These are phyloP conservation scores for Tricholauxania praeusta DNA, from an alignment of 2,888 invertebrate species.

Conservation along the genomic window DNA sequence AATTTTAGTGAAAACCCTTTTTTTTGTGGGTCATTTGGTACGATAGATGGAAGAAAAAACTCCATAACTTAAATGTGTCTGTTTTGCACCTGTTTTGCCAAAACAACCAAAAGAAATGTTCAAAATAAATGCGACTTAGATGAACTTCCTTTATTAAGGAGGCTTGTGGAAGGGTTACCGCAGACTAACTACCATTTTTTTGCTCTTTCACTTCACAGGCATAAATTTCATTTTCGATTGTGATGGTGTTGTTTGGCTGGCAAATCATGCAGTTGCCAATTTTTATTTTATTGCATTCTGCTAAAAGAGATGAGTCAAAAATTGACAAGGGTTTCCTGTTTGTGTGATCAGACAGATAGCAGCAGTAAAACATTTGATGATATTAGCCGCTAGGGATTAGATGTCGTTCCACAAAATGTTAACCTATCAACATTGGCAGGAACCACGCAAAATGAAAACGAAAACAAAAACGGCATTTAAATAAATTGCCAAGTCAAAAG, in stretches of 20 bases:
- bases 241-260: conserved; percentile 11
- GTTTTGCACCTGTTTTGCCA: conserved; percentile 39
- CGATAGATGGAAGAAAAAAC: too few relatives aligned
- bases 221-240: conserved; percentile 56
- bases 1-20: too few relatives aligned
- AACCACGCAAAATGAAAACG: neutral
- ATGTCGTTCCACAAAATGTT: neutral
- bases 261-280: conserved; percentile 11
- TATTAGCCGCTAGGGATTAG: conserved; percentile 12
- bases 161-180: too few relatives aligned
- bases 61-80: conserved; percentile 10
- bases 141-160: neutral
- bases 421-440: neutral
- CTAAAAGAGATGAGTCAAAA: too few relatives aligned
- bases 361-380: too few relatives aligned
- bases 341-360: neutral
- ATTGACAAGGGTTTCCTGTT: conserved; percentile 35
- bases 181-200: too few relatives aligned
- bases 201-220: conserved; percentile 46
- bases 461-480: too few relatives aligned
- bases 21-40: too few relatives aligned
- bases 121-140: neutral
- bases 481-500: too few relatives aligned
- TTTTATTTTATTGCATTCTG: neutral
- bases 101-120: neutral